phyloP scores from a whole-genome alignment of 2,888 invertebrate species.

The Maniola hyperantus region DNA sequence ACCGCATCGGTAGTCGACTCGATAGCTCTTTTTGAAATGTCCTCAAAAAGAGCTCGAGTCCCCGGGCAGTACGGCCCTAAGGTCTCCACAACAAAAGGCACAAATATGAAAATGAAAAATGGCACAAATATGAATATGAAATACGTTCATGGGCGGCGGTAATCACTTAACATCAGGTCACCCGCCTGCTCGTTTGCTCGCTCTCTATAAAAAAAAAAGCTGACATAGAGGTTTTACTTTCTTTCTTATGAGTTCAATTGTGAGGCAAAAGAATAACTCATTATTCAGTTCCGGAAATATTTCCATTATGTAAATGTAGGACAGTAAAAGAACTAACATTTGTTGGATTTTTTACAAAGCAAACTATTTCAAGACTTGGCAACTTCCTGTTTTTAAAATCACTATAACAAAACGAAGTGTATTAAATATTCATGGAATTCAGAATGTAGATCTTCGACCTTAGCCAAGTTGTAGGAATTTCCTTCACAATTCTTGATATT shows the following conservation, averaged over 20 bases:
- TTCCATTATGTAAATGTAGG: not conserved
- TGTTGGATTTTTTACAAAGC: not conserved
- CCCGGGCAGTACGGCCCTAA: no score
- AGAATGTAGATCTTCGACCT: not conserved
- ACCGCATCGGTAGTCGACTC: no score
- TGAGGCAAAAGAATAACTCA: not conserved
- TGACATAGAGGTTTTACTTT: no score
- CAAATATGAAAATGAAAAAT: no score
- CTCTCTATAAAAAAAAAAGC: no score
- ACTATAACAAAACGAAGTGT: not conserved
- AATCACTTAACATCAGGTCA: no score
- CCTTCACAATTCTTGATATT: not conserved
- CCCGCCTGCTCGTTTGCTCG: no score
- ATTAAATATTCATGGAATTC: not conserved
- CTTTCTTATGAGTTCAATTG: not conserved
- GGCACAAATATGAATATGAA: no score
- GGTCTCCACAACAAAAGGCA: no score
- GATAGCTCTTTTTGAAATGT: no score
- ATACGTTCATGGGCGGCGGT: no score
- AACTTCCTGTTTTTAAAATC: not conserved
- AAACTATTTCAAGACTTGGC: constrained; percentile 2
- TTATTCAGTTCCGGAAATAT: not conserved
- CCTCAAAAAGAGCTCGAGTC: no score
- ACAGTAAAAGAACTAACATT: not conserved
- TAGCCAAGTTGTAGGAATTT: not conserved